Conservation (phyloP, 2,797 vertebrate genomes). For the Falco biarmicus region DNA sequence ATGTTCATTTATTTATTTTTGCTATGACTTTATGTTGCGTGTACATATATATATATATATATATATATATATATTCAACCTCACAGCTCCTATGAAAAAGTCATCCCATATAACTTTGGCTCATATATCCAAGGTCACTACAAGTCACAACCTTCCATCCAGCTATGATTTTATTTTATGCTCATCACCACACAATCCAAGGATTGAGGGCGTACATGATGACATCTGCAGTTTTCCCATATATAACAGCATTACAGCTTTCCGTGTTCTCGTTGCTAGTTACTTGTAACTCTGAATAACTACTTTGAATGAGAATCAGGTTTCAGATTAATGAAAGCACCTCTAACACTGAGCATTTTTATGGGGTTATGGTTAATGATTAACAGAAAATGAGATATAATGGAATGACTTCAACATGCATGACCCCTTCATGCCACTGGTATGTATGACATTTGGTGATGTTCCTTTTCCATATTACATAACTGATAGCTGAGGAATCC, state of each 20-base stretch:
- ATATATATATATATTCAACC: neutral
- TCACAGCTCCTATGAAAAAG: neutral
- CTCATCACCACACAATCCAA: accelerated
- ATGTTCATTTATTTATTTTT: neutral
- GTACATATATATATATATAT: too few species aligned
- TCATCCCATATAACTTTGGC: neutral
- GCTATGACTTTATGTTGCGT: neutral
- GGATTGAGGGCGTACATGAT: neutral
- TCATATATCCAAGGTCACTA: neutral
- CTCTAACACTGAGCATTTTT: neutral
- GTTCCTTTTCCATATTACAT: neutral
- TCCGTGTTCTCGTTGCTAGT: accelerated
- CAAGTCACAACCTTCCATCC: neutral
- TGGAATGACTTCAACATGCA: neutral
- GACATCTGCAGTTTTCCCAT: neutral
- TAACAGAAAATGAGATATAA: neutral
- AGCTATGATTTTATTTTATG: neutral
- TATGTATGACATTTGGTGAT: neutral
- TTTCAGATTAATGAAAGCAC: neutral
- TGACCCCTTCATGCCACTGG: too few species aligned
- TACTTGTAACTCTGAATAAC: neutral
- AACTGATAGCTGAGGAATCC: neutral
- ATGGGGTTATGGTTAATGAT: neutral
- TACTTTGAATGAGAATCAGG: neutral
- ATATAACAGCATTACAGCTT: neutral